Evolutionary conservation across 2,888 invertebrate species (phyloP).

Genomic region (Trachelus tabidus): DNA sequence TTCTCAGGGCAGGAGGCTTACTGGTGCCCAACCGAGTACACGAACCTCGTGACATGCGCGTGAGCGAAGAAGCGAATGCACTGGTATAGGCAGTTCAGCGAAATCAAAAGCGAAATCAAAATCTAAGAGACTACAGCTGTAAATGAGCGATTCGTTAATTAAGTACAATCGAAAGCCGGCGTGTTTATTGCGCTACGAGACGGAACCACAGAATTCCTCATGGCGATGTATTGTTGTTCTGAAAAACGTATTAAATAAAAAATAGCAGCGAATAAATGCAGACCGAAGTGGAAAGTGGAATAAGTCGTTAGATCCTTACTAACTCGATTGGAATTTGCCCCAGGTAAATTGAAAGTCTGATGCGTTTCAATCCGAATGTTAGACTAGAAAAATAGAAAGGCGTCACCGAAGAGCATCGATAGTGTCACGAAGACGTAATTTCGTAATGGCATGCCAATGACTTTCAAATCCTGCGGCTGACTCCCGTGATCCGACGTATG

Average conservation of each 20-base stretch:
- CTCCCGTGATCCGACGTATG: not conserved
- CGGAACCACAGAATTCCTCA: not conserved
- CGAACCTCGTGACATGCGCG: not conserved
- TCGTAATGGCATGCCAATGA: not conserved
- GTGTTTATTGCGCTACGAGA: not conserved
- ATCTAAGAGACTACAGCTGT: not conserved
- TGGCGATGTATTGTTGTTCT: not conserved
- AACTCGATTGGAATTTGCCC: not conserved
- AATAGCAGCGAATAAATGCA: not conserved
- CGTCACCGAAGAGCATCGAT: not conserved
- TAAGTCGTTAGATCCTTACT: not conserved
- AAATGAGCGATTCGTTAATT: not conserved
- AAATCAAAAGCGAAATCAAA: not conserved
- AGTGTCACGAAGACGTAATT: not conserved
- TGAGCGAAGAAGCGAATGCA: not conserved
- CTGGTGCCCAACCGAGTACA: not conserved
- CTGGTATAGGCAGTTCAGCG: not conserved
- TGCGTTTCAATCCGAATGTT: not conserved
- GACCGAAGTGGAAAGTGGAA: not conserved
- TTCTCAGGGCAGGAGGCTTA: slow-evolving; percentile 15
- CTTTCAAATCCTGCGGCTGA: not conserved
- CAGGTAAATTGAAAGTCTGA: not conserved
- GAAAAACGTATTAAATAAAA: not conserved
- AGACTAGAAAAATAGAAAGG: not conserved
- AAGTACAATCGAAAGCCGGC: not conserved